Percentiles rank a stretch among this genome's conserved stretches.
These are phyloP conservation scores for Phyllostomus hastatus DNA, from an alignment of 2,113 vertebrate genomes.

Conservation along the genomic window DNA sequence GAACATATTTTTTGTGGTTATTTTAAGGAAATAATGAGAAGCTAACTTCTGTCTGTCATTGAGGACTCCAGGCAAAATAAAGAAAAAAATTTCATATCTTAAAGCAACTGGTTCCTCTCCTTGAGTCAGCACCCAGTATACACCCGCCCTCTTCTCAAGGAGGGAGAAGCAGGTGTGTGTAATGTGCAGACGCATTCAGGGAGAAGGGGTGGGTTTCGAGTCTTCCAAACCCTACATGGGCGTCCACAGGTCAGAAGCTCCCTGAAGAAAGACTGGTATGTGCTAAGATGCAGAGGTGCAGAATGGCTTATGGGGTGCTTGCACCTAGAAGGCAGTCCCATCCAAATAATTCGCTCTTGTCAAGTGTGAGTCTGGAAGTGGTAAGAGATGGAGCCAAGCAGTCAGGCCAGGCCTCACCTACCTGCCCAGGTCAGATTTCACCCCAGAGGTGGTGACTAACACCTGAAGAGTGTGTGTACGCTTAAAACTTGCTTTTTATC, in stretches of 20 bases:
- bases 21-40: neutral
- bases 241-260: neutral
- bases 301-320: neutral
- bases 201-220: neutral
- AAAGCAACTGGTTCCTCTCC: neutral
- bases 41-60: neutral
- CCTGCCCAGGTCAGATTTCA: neutral
- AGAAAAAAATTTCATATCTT: neutral
- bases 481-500: neutral
- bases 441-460: neutral
- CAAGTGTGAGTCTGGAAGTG: neutral
- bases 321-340: neutral
- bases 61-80: slow-evolving; percentile 3
- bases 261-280: neutral
- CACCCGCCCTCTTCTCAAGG: neutral
- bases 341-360: neutral
- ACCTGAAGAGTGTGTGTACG: neutral
- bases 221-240: neutral
- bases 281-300: neutral
- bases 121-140: neutral
- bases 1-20: neutral
- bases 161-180: neutral
- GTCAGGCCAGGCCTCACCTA: neutral
- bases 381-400: neutral
- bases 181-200: neutral